Percentiles rank a stretch among this genome's conserved stretches.
phyloP scores from a whole-genome alignment of 64 coral and sea anemone genomes.

The Acropora yongei region DNA sequence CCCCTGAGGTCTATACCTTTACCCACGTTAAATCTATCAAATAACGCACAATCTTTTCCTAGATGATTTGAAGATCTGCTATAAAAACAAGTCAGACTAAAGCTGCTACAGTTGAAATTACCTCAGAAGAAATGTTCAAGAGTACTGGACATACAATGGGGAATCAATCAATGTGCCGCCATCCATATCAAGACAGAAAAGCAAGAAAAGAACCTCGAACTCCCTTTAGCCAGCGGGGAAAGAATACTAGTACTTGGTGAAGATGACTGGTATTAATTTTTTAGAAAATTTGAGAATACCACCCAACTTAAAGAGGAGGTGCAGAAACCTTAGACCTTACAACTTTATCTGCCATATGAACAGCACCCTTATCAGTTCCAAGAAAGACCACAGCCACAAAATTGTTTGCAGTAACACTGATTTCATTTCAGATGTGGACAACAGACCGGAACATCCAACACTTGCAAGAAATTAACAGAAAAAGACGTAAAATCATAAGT shows the following conservation, averaged over 20 bases:
- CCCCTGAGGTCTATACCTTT: constrained; percentile 19
- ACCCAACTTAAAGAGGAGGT: not conserved
- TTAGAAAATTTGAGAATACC: not conserved
- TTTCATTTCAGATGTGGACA: too few relatives aligned
- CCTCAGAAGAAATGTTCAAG: too few relatives aligned
- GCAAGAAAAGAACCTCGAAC: not conserved
- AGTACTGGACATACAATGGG: too few relatives aligned
- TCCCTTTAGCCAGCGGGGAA: not conserved
- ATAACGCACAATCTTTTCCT: too few relatives aligned
- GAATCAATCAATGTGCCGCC: too few relatives aligned
- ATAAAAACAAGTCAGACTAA: too few relatives aligned
- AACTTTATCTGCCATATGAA: not conserved
- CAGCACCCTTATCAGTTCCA: not conserved
- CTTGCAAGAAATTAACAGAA: too few relatives aligned
- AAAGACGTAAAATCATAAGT: too few relatives aligned
- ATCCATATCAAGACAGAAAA: not conserved
- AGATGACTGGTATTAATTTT: not conserved
- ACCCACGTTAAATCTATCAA: too few relatives aligned
- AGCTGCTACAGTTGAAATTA: too few relatives aligned
- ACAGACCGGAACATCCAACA: too few relatives aligned
- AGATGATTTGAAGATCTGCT: too few relatives aligned
- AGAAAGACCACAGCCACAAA: not conserved
- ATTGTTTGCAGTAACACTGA: not conserved
- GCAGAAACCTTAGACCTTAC: not conserved
- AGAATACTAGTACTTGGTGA: not conserved